These are phyloP conservation scores for Andrena praecox DNA, from an alignment of 2,888 invertebrate genomes.

Conservation along the genomic window DNA sequence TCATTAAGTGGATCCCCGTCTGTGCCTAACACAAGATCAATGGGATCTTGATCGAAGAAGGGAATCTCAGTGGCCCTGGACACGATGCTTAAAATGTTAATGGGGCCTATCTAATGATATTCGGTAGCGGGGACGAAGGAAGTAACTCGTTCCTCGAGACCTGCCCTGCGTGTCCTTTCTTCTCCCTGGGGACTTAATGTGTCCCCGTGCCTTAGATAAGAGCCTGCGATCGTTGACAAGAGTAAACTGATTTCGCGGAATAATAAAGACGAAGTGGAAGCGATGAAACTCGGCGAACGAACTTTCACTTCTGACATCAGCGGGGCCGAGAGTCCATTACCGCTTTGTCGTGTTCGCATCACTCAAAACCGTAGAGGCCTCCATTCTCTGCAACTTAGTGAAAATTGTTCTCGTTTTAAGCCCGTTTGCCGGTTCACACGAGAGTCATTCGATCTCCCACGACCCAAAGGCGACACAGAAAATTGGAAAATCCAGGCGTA, in stretches of 20 bases:
- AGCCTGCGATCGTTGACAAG: slow-evolving; percentile 38
- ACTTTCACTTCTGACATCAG: slow-evolving; percentile 53
- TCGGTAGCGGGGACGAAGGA: slow-evolving; percentile 74
- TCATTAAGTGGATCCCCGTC: slow-evolving; percentile 72
- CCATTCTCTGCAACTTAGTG: slow-evolving; percentile 24
- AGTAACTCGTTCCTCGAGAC: slow-evolving; percentile 70
- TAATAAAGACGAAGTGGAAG: slow-evolving; percentile 48
- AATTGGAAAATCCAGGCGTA: slow-evolving; percentile 66
- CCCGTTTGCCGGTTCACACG: slow-evolving; percentile 66
- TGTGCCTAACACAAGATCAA: slow-evolving; percentile 54
- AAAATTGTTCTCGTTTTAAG: slow-evolving; percentile 65
- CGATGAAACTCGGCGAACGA: slow-evolving; percentile 19
- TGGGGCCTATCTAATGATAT: slow-evolving; percentile 76
- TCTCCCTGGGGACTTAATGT: slow-evolving; percentile 31
- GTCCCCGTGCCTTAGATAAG: slow-evolving; percentile 46
- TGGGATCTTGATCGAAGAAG: slow-evolving; percentile 70
- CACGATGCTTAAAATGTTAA: slow-evolving; percentile 77
- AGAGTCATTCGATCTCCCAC: slow-evolving; percentile 53
- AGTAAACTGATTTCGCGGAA: slow-evolving; percentile 42
- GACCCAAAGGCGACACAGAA: slow-evolving; percentile 55
- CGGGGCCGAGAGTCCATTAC: slow-evolving; percentile 28
- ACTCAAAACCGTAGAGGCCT: slow-evolving; percentile 10
- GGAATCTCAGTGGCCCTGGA: slow-evolving; percentile 64
- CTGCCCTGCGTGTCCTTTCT: slow-evolving; percentile 21
- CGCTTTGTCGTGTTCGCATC: slow-evolving; percentile 31